phyloP scores from a whole-genome alignment of 2,888 invertebrate genomes.

The Drosophila aldrichi region DNA sequence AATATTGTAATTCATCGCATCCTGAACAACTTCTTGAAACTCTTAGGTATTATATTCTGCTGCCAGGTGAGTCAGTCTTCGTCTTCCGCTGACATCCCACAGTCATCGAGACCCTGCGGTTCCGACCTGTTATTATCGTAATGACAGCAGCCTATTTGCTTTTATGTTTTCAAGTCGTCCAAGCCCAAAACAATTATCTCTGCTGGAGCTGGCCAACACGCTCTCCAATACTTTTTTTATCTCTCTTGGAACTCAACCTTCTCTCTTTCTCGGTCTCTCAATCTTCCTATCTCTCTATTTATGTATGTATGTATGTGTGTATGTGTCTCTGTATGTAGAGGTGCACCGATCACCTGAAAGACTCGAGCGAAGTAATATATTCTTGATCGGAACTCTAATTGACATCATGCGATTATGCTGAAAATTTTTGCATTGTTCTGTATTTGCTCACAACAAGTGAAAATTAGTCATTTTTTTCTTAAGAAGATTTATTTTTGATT shows the following conservation, averaged over 20 bases:
- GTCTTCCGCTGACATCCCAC: constrained; percentile 32
- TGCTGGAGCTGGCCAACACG: constrained; percentile 56
- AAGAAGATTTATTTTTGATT: too few species aligned
- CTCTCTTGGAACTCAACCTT: constrained; percentile 19
- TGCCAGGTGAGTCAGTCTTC: constrained; percentile 54
- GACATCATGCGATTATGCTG: neutral
- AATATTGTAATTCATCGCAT: constrained; percentile 15
- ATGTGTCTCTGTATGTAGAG: constrained; percentile 11
- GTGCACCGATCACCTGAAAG: constrained; percentile 31
- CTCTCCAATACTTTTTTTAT: constrained; percentile 53
- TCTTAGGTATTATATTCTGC: constrained; percentile 53
- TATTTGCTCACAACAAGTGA: too few species aligned
- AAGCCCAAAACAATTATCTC: constrained; percentile 73
- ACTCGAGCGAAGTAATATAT: constrained; percentile 21
- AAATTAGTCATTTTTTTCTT: too few species aligned
- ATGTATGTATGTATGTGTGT: constrained; percentile 1
- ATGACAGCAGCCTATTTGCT: constrained; percentile 83
- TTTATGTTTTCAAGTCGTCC: constrained; percentile 72
- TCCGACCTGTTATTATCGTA: constrained; percentile 82
- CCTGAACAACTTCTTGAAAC: constrained; percentile 48
- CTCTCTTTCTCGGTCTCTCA: constrained; percentile 1
- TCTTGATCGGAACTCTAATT: constrained; percentile 38
- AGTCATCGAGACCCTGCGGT: constrained; percentile 62
- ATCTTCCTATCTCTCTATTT: neutral
- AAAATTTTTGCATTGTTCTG: too few species aligned